Base-by-base conservation (phyloP, 2,888 invertebrate genomes). In the Andrena bicolor region DNA sequence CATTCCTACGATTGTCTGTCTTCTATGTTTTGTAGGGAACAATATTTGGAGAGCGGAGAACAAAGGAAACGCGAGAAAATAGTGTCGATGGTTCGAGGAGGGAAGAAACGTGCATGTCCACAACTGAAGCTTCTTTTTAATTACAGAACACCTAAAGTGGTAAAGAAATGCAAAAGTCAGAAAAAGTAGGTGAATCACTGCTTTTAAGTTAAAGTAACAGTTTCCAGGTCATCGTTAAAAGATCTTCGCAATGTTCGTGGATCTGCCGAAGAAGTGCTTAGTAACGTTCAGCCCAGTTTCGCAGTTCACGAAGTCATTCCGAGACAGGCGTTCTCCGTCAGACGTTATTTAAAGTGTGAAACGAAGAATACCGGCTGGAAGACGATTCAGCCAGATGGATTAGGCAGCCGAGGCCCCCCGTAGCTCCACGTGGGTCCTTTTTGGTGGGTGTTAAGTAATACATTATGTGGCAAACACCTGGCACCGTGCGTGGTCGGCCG, bases 381-480 rank as follows among this genome's bases (percentile, higher is more conserved):
- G 74, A 80, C 77, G 85, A 85, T 75, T 68, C 80, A 71, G 64
- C 69, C 53, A 69, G 82, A 69, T 78, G 83, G 78, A 86, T 88
- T 88, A 85, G 82, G 64, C 72, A 68, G 58, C 74, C 61, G 70
- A 20, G 60, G 81, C 63, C 87, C 87, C 89, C 86, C 65, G 83
- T 75, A 76, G 88, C 56, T 80, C 13, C 70, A 51, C 84, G 82
- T 74, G 84, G 84, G 69, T 64, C 85, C 83, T 85, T 87, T 89
- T 85, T 77, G 82, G 89, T 86, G 88, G 90, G 90, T 90, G 91
- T 92, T 92, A 91, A 92, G 92, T 93, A 93, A 93, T 93, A 92
- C 90, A 92, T 93, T 92, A 92, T 89, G 86, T 63, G 85, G 84
- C 84, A 85, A 91, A 91, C 92, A 92, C 92, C 92, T 92, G 92